Percentiles rank a stretch among this genome's conserved stretches.
Conservation (phyloP, 2,797 vertebrate genomes). For the Pelochelys cantorii region DNA sequence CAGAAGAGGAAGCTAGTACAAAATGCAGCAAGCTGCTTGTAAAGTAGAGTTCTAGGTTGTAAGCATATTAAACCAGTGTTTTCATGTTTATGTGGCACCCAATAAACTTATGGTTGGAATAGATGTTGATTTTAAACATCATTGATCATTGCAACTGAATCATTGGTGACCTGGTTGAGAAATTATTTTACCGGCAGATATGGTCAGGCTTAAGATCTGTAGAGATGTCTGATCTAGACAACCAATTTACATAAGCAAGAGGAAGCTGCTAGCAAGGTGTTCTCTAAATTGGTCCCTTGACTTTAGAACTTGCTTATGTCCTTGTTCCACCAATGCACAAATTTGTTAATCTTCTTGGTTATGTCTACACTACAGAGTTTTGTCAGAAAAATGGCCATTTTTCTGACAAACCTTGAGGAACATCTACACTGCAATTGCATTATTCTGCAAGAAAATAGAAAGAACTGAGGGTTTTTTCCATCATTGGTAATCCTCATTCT, state of each 20-base stretch:
- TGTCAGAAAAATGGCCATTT: too few species aligned
- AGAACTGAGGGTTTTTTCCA: too few species aligned
- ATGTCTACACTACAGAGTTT: too few species aligned
- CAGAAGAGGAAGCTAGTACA: neutral
- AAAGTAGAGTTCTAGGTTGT: neutral
- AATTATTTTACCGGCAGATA: accelerated
- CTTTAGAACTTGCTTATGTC: neutral
- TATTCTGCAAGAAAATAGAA: too few species aligned
- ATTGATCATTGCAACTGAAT: neutral
- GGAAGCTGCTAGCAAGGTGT: neutral
- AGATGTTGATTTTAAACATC: neutral
- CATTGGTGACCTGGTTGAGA: neutral
- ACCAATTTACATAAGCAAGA: neutral
- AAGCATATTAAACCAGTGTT: neutral
- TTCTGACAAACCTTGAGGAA: too few species aligned
- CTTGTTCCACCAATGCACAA: accelerated
- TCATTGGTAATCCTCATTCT: too few species aligned
- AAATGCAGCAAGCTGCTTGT: neutral
- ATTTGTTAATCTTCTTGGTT: neutral
- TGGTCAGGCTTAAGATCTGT: neutral
- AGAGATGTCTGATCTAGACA: neutral
- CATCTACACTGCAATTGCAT: too few species aligned
- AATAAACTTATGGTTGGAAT: neutral
- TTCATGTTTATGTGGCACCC: neutral
- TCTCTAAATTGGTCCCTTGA: neutral